Conservation (phyloP, 2,113 vertebrate genomes). For the Rhinoderma darwinii region DNA sequence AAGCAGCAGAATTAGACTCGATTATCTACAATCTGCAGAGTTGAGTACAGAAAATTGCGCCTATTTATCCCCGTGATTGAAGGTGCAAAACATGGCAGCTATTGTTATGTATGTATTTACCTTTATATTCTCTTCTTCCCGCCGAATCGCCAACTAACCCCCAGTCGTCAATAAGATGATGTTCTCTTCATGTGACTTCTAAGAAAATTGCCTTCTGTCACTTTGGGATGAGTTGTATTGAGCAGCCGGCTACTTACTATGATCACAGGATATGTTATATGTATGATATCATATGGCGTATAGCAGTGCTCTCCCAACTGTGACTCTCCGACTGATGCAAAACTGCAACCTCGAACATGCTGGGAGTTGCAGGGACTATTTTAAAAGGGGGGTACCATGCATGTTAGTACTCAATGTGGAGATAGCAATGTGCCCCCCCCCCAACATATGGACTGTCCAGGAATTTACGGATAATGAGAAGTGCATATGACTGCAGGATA, state of each 20-base stretch:
- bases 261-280: not conserved
- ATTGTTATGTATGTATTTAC: constrained; percentile 10
- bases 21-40: constrained; percentile 27
- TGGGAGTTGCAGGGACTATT: too few relatives aligned
- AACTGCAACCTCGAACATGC: too few relatives aligned
- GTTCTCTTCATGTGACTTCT: not conserved
- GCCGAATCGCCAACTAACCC: not conserved
- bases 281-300: not conserved
- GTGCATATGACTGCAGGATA: too few relatives aligned
- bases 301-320: too few relatives aligned
- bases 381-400: too few relatives aligned
- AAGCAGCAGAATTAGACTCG: not conserved
- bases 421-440: too few relatives aligned
- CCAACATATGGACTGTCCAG: too few relatives aligned
- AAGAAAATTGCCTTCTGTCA: not conserved
- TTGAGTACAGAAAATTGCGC: constrained; percentile 1
- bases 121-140: not conserved
- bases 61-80: not conserved
- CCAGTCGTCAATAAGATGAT: not conserved
- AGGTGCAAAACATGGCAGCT: not conserved
- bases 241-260: too few relatives aligned
- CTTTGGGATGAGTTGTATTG: not conserved
- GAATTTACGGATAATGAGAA: too few relatives aligned
- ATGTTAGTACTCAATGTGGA: too few relatives aligned
- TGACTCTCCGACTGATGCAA: too few relatives aligned